Evolutionary conservation across 2,113 vertebrate species (phyloP).

Genomic region (Phalacrocorax brasilianus): DNA sequence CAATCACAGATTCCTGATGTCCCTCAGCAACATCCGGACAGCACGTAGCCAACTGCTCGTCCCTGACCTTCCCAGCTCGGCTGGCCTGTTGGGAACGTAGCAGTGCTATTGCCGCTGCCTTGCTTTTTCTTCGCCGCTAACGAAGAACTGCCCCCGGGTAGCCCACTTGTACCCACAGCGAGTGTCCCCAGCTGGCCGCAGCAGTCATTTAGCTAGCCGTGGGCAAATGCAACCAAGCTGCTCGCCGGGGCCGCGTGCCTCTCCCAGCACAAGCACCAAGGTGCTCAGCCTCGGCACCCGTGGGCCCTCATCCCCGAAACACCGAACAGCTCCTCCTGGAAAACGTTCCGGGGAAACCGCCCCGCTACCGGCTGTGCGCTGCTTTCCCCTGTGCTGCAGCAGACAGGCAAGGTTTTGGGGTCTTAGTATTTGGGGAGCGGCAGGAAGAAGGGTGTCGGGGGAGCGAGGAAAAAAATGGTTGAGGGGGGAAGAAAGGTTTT

Average conservation of each 20-base stretch:
- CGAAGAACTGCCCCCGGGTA: neutral
- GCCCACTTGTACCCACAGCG: rapidly evolving
- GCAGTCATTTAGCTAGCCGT: neutral
- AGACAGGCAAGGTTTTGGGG: rapidly evolving
- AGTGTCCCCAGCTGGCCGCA: neutral
- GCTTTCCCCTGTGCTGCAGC: rapidly evolving
- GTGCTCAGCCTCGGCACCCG: too few species aligned
- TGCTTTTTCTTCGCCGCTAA: rapidly evolving
- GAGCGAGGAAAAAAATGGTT: too few species aligned
- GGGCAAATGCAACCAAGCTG: neutral
- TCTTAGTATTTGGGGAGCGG: too few species aligned
- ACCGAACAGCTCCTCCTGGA: too few species aligned
- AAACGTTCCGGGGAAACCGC: neutral
- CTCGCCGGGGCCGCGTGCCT: rapidly evolving
- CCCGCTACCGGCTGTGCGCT: neutral
- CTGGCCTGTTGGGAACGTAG: neutral
- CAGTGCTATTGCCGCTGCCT: rapidly evolving
- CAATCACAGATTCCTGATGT: neutral
- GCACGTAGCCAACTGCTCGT: rapidly evolving
- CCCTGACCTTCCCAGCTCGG: neutral
- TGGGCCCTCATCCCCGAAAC: neutral
- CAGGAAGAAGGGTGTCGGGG: too few species aligned
- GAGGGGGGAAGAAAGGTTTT: too few species aligned
- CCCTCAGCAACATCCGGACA: neutral
- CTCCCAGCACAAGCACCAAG: rapidly evolving